phyloP scores from a whole-genome alignment of 2,113 vertebrate genomes.

The Tauraco erythrolophus region DNA sequence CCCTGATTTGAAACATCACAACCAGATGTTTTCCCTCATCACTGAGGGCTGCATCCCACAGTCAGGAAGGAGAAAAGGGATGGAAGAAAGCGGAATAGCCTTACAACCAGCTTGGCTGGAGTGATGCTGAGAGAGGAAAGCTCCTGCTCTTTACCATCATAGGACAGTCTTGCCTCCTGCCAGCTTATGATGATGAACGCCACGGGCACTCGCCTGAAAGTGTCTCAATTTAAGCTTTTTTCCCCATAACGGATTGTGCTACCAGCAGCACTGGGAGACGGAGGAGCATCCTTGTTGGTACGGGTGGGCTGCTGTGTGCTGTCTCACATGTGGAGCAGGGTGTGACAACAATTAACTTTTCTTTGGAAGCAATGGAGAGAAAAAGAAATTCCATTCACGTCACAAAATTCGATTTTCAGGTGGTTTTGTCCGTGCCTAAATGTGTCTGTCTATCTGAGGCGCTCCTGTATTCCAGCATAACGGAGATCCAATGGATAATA shows the following conservation, averaged over 20 bases:
- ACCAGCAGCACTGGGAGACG: neutral
- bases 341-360: neutral
- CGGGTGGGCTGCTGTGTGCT: neutral
- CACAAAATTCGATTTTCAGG: neutral
- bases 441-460: neutral
- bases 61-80: neutral
- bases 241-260: neutral
- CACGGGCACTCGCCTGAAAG: fast-evolving
- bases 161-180: neutral
- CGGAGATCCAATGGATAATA: neutral
- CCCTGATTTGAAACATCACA: neutral
- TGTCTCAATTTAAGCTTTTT: neutral
- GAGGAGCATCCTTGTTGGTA: fast-evolving
- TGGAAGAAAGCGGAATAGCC: fast-evolving
- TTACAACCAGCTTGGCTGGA: neutral
- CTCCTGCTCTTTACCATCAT: neutral
- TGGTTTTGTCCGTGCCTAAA: neutral
- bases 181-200: neutral
- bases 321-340: neutral
- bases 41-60: neutral
- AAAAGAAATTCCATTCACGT: neutral
- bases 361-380: neutral
- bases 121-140: neutral
- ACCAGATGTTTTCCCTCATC: neutral
- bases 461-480: neutral